Base-by-base conservation (phyloP, 2,797 vertebrate species). In the Sebastes steindachneri region DNA sequence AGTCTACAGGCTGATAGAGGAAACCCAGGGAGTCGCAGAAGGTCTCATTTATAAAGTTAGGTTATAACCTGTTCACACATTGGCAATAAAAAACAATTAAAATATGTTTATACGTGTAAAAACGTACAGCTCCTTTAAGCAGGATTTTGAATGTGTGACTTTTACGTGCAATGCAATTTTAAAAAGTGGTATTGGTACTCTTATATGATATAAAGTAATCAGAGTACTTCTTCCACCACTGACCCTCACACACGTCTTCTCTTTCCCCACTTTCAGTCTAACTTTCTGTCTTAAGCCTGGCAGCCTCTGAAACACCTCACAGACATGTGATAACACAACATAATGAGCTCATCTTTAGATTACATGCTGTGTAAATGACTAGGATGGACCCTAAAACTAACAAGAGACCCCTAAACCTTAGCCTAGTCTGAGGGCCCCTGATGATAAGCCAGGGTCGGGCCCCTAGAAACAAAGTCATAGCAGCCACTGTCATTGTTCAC, bases 301-400 rank as follows among this genome's bases (percentile, higher is more conserved):
- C 17, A 54, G 55, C 33, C 57, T 45, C 17, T 76, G 53, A 73
- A 62, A 54, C 21, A 3, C 60, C 33, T 17, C 12, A 21, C 67
- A 70, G 48, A 82, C 59, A 60, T 74, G 70, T 81, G 77, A 82
- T 84, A 68, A 86, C 64, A 79, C 73, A 48, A 57, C 70, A 70
- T 77, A 79, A 86, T 84, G 80, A 90, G 84, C 77, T 88, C 86
- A 87, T 87, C 71, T 80, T 75, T 73, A 74, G 67, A 82, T 82
- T 75, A 70, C 69, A 86, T 72, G 79, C 77, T 77, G 85, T 76
- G 67, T 80, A 77, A 80, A 62, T 79, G 73, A 59, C 57, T 90
- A 75, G 69, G 79, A 84, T 12, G 19, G 67, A 86, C 57, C 80
- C 60, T 65, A 85, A 88, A 91, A 84, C 75, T 73, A 89, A 86